phyloP scores from a whole-genome alignment of 2,888 invertebrate genomes.

The Caenorhabditis zanzibari region DNA sequence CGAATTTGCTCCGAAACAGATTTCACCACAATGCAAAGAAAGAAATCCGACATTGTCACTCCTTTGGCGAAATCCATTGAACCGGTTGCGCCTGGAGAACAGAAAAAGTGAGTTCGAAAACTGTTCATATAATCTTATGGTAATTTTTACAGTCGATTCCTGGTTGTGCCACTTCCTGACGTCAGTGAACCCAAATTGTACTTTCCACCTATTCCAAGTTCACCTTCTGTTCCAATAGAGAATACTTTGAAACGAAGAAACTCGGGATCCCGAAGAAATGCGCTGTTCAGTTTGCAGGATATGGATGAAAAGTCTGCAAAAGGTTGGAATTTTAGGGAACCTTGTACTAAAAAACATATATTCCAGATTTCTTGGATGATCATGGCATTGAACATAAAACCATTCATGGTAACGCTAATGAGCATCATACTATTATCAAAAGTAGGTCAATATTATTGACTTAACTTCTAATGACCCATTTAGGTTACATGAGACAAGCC shows the following conservation, averaged over 20 bases:
- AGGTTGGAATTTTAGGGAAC: background rate
- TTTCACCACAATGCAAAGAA: constrained; percentile 45
- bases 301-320: constrained; percentile 51
- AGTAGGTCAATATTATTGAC: too few species aligned
- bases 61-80: constrained; percentile 41
- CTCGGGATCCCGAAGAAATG: constrained; percentile 65
- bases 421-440: constrained; percentile 68
- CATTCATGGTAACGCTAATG: constrained; percentile 54
- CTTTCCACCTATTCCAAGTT: constrained; percentile 36
- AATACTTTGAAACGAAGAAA: constrained; percentile 50
- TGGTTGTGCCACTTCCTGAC: constrained; percentile 58
- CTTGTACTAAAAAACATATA: too few species aligned
- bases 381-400: constrained; percentile 60
- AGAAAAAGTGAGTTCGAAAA: constrained; percentile 42
- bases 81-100: constrained; percentile 40
- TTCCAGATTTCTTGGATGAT: constrained; percentile 51
- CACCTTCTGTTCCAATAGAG: constrained; percentile 38
- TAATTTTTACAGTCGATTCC: constrained; percentile 55
- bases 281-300: constrained; percentile 69
- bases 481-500: constrained; percentile 78
- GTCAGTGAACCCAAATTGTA: constrained; percentile 55
- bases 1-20: constrained; percentile 60
- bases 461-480: too few species aligned
- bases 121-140: background rate
- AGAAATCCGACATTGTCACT: constrained; percentile 43